These are phyloP conservation scores for Protaetia brevitarsis DNA, from an alignment of 1,140 invertebrate genomes.

Conservation along the genomic window DNA sequence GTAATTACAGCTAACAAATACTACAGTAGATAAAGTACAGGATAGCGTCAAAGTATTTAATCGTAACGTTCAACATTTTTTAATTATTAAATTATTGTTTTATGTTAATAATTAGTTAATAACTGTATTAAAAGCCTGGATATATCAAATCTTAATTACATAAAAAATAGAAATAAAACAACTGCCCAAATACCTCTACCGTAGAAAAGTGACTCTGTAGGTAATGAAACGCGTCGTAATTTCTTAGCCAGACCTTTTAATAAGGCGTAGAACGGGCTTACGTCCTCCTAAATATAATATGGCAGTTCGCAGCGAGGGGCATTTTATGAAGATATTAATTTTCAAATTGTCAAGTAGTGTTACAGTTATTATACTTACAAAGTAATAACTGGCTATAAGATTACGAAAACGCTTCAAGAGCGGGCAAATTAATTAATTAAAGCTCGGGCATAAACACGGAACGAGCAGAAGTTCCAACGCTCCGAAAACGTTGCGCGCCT, in stretches of 20 bases:
- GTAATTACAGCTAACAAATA: no score
- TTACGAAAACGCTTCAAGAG: constrained; percentile 43
- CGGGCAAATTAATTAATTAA: constrained; percentile 50
- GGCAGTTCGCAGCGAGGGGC: constrained; percentile 36
- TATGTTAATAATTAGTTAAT: no score
- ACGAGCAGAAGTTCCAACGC: constrained; percentile 32
- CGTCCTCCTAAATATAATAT: constrained; percentile 34
- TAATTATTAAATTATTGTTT: no score
- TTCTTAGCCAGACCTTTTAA: constrained; percentile 35
- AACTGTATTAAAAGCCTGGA: no score
- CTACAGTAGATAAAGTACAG: no score
- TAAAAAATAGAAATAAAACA: neutral
- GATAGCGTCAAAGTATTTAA: no score
- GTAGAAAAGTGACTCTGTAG: constrained; percentile 9
- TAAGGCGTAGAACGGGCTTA: constrained; percentile 33
- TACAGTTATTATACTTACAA: constrained; percentile 48
- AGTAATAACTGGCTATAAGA: constrained; percentile 46
- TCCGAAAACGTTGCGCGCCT: neutral
- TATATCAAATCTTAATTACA: neutral
- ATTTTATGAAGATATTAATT: constrained; percentile 50
- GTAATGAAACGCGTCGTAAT: constrained; percentile 22
- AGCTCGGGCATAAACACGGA: constrained; percentile 46
- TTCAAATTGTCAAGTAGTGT: constrained; percentile 47
- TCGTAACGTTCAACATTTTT: no score
- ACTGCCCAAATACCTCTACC: neutral